Evolutionary conservation across 53 echinoderm and acorn worm species (phyloP).

Genomic region (Arbacia lixula): DNA sequence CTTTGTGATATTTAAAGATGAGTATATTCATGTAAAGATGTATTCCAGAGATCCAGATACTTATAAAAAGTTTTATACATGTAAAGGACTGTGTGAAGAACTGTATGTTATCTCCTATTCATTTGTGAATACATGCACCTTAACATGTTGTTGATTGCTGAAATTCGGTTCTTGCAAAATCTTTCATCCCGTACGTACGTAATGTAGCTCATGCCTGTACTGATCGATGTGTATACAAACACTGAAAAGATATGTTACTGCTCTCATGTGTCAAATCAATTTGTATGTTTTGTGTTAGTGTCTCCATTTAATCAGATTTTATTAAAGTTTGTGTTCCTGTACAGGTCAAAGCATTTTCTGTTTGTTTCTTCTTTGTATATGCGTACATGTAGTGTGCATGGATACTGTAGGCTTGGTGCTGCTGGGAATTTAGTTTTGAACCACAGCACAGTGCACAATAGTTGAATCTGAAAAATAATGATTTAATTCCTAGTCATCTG

Average conservation of each 20-base stretch:
- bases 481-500: too few species aligned
- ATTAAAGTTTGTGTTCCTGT: constrained; percentile 57
- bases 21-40: constrained; percentile 63
- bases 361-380: not conserved
- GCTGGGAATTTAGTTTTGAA: too few species aligned
- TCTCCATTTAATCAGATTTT: constrained; percentile 52
- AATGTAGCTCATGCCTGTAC: constrained; percentile 3
- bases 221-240: constrained; percentile 22
- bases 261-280: too few species aligned
- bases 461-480: too few species aligned
- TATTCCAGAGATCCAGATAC: constrained; percentile 60
- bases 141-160: constrained; percentile 29
- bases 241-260: too few species aligned
- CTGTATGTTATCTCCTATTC: constrained; percentile 49
- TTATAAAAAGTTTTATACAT: constrained; percentile 61
- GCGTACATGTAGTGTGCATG: too few species aligned
- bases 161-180: constrained; percentile 13
- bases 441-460: too few species aligned
- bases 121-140: constrained; percentile 26
- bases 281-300: constrained; percentile 36
- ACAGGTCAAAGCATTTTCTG: not conserved
- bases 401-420: too few species aligned
- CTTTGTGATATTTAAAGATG: constrained; percentile 43
- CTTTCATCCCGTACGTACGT: constrained; percentile 19
- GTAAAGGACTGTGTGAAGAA: constrained; percentile 53